A percentile compares a stretch with the other conserved stretches of the same genome.
phyloP scores from a whole-genome alignment of 2,888 invertebrate species.

The Epistrophe eligans region DNA sequence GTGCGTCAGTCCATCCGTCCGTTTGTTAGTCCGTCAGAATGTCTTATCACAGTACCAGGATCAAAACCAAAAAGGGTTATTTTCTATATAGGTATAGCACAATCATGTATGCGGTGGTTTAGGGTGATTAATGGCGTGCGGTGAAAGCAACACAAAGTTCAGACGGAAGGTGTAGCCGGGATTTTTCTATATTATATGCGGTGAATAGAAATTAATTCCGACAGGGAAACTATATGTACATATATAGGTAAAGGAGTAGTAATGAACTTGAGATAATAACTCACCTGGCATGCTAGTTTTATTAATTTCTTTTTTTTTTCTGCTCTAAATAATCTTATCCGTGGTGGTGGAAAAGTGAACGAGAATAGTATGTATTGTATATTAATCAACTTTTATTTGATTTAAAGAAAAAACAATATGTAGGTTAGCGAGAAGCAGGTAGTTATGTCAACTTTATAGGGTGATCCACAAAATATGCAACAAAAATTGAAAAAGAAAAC shows the following conservation, averaged over 20 bases:
- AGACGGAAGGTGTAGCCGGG: slow-evolving; percentile 69
- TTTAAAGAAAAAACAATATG: neutral
- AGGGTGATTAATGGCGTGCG: slow-evolving; percentile 73
- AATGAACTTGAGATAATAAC: slow-evolving; percentile 59
- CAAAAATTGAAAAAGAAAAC: too few species aligned
- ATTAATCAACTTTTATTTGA: slow-evolving; percentile 17
- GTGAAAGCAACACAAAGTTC: slow-evolving; percentile 64
- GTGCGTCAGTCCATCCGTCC: slow-evolving; percentile 52
- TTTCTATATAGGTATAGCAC: slow-evolving; percentile 1
- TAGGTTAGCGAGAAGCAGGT: neutral
- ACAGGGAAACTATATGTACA: slow-evolving; percentile 9
- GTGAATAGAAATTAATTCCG: slow-evolving; percentile 55
- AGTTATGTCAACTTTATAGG: neutral
- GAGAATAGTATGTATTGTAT: neutral
- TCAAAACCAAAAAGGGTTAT: slow-evolving; percentile 65
- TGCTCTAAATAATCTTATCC: slow-evolving; percentile 47
- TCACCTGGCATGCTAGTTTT: slow-evolving; percentile 49
- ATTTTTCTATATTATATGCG: slow-evolving; percentile 50
- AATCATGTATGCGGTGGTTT: slow-evolving; percentile 31
- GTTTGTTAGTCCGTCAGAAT: slow-evolving; percentile 37
- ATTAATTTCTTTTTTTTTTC: slow-evolving; percentile 51
- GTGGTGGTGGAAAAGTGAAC: neutral
- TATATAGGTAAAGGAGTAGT: neutral
- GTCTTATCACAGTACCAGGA: slow-evolving; percentile 56
- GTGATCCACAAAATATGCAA: neutral